phyloP scores from a whole-genome alignment of 2,113 vertebrate species.

The Nettapus auritus region DNA sequence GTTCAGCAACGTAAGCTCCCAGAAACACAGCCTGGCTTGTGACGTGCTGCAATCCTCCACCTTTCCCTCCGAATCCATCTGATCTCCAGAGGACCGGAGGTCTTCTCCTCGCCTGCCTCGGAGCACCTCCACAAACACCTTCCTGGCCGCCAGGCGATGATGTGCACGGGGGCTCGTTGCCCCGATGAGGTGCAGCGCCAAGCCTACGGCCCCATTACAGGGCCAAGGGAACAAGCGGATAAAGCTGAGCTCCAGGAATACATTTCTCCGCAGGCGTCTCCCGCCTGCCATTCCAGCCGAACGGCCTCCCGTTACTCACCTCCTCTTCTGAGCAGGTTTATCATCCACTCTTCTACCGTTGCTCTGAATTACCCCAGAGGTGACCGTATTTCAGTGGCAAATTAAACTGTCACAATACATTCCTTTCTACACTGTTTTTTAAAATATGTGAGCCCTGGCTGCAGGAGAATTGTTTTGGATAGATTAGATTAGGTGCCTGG shows the following conservation, averaged over 20 bases:
- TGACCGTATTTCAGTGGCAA: conserved; percentile 32
- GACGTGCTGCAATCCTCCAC: not conserved
- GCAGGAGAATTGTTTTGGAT: conserved; percentile 27
- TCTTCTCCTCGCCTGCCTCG: not conserved
- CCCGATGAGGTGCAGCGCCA: not conserved
- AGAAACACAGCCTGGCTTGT: not conserved
- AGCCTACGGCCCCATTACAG: not conserved
- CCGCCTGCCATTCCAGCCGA: not conserved
- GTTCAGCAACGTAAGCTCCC: not conserved
- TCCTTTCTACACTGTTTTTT: not conserved
- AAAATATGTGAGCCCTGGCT: not conserved
- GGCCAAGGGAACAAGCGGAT: not conserved
- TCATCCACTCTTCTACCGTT: not conserved
- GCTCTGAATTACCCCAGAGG: conserved; percentile 14
- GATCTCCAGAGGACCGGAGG: not conserved
- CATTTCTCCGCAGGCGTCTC: not conserved
- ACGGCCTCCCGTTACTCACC: not conserved
- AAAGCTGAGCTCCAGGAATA: not conserved
- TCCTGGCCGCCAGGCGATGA: not conserved
- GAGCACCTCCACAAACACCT: not conserved
- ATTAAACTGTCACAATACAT: conserved; percentile 19
- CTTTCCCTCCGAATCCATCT: not conserved
- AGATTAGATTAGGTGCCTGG: conserved; percentile 16
- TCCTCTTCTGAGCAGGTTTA: not conserved
- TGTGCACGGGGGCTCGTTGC: not conserved